A percentile compares a stretch with the other conserved stretches of the same genome.
Conservation (phyloP, 2,797 vertebrate genomes). For the Enteromius argenteus region DNA sequence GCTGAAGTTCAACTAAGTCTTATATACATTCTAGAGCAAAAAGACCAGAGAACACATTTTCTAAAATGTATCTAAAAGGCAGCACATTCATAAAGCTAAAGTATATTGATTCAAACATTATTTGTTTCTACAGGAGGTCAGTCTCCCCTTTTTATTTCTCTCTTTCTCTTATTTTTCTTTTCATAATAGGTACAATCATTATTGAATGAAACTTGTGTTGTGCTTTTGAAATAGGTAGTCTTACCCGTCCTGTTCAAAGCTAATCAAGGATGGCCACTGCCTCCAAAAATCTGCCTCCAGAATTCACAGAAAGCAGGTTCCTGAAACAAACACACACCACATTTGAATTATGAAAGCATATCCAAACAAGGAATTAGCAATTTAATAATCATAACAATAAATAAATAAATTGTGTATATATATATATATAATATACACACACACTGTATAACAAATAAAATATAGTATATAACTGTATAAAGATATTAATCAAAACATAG, state of each 20-base stretch:
- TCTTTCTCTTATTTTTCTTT: neutral
- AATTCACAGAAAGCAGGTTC: slow-evolving; percentile 13
- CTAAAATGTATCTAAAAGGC: neutral
- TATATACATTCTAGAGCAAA: neutral
- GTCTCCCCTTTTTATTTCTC: neutral
- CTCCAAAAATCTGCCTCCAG: neutral
- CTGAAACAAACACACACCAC: slow-evolving; percentile 16
- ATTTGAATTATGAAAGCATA: neutral
- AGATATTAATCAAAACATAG: too few species aligned
- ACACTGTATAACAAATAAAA: too few species aligned
- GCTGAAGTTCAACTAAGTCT: neutral
- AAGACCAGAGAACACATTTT: neutral
- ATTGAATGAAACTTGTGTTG: neutral
- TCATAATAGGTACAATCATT: neutral
- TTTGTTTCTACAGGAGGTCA: neutral
- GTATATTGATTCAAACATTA: neutral
- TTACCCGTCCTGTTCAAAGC: neutral
- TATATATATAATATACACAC: too few species aligned
- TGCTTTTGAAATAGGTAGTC: neutral
- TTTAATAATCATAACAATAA: too few species aligned
- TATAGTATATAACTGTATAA: too few species aligned
- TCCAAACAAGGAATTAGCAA: neutral
- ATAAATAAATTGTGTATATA: too few species aligned
- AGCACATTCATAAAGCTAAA: neutral
- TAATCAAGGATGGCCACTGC: neutral